These are phyloP conservation scores for Acyrthosiphon pisum DNA, from an alignment of 1,140 invertebrate genomes.

Conservation along the genomic window DNA sequence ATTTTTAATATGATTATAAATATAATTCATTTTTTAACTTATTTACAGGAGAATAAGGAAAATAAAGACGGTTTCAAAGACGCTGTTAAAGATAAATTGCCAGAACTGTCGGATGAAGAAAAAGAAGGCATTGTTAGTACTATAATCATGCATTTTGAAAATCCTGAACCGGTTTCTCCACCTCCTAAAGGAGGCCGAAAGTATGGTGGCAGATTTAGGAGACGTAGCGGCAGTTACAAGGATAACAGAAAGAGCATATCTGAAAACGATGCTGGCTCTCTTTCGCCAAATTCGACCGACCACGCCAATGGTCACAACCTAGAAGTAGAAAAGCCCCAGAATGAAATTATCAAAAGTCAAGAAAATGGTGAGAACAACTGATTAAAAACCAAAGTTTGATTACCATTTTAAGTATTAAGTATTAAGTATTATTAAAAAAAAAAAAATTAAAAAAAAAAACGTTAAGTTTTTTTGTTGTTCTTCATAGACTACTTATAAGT, in stretches of 20 bases:
- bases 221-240: conserved; percentile 1
- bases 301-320: neutral
- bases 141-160: conserved; percentile 58
- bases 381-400: conserved; percentile 46
- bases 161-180: conserved; percentile 37
- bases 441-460: neutral
- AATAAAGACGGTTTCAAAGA: conserved; percentile 56
- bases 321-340: conserved; percentile 6
- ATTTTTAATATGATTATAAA: neutral
- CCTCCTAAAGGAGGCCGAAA: conserved; percentile 3
- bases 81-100: conserved; percentile 53
- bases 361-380: conserved; percentile 45
- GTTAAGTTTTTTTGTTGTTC: conserved; percentile 56
- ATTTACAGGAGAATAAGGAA: conserved; percentile 38
- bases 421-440: conserved; percentile 54
- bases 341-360: conserved; percentile 33
- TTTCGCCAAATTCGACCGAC: neutral
- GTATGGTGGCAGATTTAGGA: conserved; percentile 23
- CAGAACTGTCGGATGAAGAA: conserved; percentile 52
- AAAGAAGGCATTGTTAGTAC: conserved; percentile 42
- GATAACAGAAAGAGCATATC: conserved; percentile 37
- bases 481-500: conserved; percentile 56
- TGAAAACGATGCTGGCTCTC: conserved; percentile 6
- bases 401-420: conserved; percentile 54
- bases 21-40: neutral